These are phyloP conservation scores for Haemorhous mexicanus DNA, from an alignment of 2,113 vertebrate genomes.

Conservation along the genomic window DNA sequence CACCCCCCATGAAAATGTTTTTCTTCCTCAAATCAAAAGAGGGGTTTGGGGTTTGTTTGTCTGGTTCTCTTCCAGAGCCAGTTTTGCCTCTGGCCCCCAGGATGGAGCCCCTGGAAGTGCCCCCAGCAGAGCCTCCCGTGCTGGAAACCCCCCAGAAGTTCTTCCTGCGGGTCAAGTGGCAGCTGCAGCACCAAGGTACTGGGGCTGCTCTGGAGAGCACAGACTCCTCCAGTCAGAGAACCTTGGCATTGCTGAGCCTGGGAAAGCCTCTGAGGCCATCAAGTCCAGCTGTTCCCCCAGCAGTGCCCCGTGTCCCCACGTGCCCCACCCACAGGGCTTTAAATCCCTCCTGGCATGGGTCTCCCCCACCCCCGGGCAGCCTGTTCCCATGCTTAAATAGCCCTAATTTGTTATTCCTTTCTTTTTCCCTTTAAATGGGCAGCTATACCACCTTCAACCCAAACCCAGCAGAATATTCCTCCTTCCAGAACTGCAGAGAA, in stretches of 20 bases:
- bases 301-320: neutral
- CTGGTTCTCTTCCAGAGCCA: neutral
- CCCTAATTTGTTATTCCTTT: neutral
- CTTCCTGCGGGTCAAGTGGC: constrained; percentile 62
- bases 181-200: constrained; percentile 34
- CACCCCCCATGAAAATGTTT: fast-evolving
- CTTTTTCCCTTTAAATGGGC: neutral
- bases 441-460: neutral
- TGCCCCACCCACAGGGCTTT: neutral
- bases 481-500: neutral
- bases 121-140: fast-evolving
- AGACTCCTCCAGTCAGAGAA: fast-evolving
- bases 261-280: neutral
- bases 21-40: neutral
- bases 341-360: neutral
- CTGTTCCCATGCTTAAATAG: neutral
- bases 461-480: neutral
- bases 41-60: neutral
- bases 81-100: fast-evolving
- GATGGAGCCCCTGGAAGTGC: fast-evolving
- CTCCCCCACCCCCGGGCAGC: neutral
- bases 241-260: neutral
- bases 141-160: constrained; percentile 36
- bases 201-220: neutral
- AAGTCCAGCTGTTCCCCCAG: neutral